Conservation (phyloP, 2,888 invertebrate genomes). For the Eupithecia subumbrata region DNA sequence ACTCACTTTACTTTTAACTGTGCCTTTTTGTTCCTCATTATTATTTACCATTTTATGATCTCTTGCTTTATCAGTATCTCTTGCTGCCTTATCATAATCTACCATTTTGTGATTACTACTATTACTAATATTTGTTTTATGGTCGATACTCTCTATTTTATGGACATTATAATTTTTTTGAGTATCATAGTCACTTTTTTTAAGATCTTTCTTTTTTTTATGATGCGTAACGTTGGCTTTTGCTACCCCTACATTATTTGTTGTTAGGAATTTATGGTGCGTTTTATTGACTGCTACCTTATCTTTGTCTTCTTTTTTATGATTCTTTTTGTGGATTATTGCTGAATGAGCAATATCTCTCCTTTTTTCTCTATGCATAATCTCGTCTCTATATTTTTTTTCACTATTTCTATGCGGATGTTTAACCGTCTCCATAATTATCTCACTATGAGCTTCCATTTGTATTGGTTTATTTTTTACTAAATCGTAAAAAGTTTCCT, state of each 20-base stretch:
- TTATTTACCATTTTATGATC: neutral
- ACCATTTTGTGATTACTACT: neutral
- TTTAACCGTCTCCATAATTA: constrained; percentile 11
- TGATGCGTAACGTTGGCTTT: neutral
- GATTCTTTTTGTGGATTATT: neutral
- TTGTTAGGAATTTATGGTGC: neutral
- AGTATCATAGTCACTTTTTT: neutral
- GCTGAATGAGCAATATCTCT: neutral
- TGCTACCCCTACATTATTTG: neutral
- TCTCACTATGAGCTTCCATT: constrained; percentile 39
- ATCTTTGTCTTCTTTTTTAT: neutral
- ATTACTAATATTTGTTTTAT: neutral
- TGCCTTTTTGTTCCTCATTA: neutral
- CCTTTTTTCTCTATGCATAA: neutral
- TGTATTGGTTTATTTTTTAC: constrained; percentile 48
- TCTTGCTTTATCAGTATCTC: neutral
- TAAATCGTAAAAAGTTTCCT: constrained; percentile 53
- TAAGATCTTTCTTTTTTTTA: neutral
- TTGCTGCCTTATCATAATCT: neutral
- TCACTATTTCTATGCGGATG: neutral
- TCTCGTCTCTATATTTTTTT: neutral
- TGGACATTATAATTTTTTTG: neutral
- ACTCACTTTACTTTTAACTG: neutral
- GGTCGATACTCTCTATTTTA: neutral
- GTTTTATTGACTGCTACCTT: neutral